Base-by-base conservation (phyloP, 2,888 invertebrate genomes). In the Melanotus villosus region DNA sequence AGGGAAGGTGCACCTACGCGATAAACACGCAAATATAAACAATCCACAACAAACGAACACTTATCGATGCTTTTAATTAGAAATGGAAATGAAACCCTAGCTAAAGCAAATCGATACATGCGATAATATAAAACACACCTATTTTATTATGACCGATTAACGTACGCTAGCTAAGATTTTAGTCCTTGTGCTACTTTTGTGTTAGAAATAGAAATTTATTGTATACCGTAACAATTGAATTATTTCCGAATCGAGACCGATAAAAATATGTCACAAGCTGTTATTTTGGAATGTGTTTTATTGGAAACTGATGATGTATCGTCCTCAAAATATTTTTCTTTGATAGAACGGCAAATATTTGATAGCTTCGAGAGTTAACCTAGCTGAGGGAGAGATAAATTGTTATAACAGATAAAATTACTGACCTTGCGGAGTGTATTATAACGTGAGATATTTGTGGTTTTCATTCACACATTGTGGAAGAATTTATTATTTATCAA, bases 101-200 rank as follows among this genome's bases (percentile, higher is more conserved):
- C 41, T n/a, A 41, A 41, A 16, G 18, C 41, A 18, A 41, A 41
- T 41, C 16, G 18, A 41, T 41, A 9, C 1, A 41, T 41, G 26
- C 7, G 26, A 41, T 14, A 41, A 41, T 41, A 16, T 16, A 26
- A 47, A 47, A 47, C 47, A 47, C 47, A 47, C 47, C 47, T 23
- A 21, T 43, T 47, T 18, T 47, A 47, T 23, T 45, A 16, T n/a
- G 19, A 12, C 12, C 21, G 26, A 47, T 47, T 47, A 47, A 12
- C 23, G 16, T 19, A 2, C 43, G 3, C 16, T 41, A 2, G 41
- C 41, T 41, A 52, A 52, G 52, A 32, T 52, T 52, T 52, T 18
- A 52, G 52, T 52, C 52, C 52, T 52, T 52, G 52, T 30, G 52
- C 52, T 7, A 52, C 32, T 52, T 52, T 52, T 52, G 26, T 34